phyloP scores from a whole-genome alignment of 35 echinoderm and acorn worm genomes.

The Stichopus chloronotus region DNA sequence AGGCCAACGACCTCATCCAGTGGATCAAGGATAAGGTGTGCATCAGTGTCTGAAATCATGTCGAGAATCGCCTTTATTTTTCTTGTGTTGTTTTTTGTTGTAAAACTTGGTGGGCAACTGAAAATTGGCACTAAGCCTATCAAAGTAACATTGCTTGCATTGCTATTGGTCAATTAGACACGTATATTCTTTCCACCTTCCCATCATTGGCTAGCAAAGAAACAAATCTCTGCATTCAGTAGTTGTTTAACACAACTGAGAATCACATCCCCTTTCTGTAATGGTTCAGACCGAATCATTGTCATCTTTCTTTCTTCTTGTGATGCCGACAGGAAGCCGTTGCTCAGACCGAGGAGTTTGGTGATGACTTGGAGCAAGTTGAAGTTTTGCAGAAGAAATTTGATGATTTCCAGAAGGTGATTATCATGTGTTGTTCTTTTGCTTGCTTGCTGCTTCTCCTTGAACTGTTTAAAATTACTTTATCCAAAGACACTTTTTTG shows the following conservation, averaged over 20 bases:
- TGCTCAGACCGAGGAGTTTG: conserved; percentile 71
- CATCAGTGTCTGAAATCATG: not conserved
- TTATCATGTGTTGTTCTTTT: not conserved
- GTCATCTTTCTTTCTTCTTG: not conserved
- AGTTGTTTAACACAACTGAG: no score
- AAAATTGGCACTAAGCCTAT: not conserved
- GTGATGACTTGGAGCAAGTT: conserved; percentile 98
- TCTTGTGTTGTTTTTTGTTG: not conserved
- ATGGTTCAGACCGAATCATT: no score
- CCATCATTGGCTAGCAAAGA: no score
- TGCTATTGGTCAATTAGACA: no score
- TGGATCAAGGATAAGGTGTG: conserved; percentile 97
- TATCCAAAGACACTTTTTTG: not conserved
- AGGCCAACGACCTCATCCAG: conserved; percentile 90
- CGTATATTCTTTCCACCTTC: no score
- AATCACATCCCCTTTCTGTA: no score
- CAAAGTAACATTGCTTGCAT: not conserved
- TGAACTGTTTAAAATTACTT: not conserved
- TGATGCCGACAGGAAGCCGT: conserved; percentile 71
- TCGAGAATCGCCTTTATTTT: not conserved
- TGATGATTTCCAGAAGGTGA: conserved; percentile 99
- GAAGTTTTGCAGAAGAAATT: conserved; percentile 98
- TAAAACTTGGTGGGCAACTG: not conserved
- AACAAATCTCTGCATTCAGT: no score
- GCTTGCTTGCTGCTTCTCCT: not conserved